These are phyloP conservation scores for Anthonomus grandis DNA, from an alignment of 1,140 invertebrate species.

Conservation along the genomic window DNA sequence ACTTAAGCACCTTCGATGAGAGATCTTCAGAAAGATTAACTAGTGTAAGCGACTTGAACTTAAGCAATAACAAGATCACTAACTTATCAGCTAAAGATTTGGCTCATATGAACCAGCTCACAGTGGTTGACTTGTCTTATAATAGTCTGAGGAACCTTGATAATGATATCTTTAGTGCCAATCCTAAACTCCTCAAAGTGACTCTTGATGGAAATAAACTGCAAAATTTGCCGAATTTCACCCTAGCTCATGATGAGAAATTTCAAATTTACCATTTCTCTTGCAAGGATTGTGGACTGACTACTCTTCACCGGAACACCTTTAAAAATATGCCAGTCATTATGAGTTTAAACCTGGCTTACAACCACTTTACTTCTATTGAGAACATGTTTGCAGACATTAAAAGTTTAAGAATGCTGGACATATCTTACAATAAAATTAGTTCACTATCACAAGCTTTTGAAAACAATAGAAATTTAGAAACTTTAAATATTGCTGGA, in stretches of 20 bases:
- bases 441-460: slow-evolving; percentile 57
- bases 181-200: slow-evolving; percentile 34
- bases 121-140: slow-evolving; percentile 38
- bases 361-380: slow-evolving; percentile 34
- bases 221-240: slow-evolving; percentile 38
- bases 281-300: slow-evolving; percentile 40
- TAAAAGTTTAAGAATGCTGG: slow-evolving; percentile 30
- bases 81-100: slow-evolving; percentile 27
- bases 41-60: slow-evolving; percentile 35
- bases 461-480: slow-evolving; percentile 57
- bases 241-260: slow-evolving; percentile 14
- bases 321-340: slow-evolving; percentile 37
- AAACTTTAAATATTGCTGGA: slow-evolving; percentile 64
- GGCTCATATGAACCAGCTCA: slow-evolving; percentile 32
- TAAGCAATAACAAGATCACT: slow-evolving; percentile 40
- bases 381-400: slow-evolving; percentile 33
- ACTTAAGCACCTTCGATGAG: slow-evolving; percentile 34
- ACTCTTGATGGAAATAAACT: slow-evolving; percentile 41
- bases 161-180: slow-evolving; percentile 34
- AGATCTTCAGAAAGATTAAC: slow-evolving; percentile 29
- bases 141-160: slow-evolving; percentile 39
- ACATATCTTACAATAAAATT: slow-evolving; percentile 38
- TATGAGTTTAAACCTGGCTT: slow-evolving; percentile 29
- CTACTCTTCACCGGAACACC: slow-evolving; percentile 11
- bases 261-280: slow-evolving; percentile 40